phyloP scores from a whole-genome alignment of 2,888 invertebrate species.

The Steromphala cineraria region DNA sequence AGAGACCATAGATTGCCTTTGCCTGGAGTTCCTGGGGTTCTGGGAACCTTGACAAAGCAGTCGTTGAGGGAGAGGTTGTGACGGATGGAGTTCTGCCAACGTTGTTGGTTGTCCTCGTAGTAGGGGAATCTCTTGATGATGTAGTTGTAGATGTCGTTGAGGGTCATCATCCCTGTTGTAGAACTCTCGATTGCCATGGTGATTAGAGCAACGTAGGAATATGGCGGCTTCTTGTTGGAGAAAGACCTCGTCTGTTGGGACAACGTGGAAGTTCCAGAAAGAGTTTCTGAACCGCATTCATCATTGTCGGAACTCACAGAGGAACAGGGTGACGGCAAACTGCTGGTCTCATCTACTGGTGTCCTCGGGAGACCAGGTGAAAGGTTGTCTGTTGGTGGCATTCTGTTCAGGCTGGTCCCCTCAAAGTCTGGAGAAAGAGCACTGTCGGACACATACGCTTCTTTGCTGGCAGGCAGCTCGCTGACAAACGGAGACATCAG shows the following conservation, averaged over 20 bases:
- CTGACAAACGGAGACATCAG: no score
- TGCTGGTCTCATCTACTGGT: background rate
- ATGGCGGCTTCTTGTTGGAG: conserved; percentile 96
- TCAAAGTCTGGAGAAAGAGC: no score
- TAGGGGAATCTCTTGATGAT: conserved; percentile 93
- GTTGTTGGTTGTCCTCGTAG: conserved; percentile 87
- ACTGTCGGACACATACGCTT: no score
- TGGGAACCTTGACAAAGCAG: conserved; percentile 92
- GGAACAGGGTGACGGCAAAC: background rate
- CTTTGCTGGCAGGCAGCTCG: no score
- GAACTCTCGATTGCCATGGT: conserved; percentile 99
- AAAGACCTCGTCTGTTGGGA: conserved; percentile 71
- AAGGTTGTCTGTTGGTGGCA: no score
- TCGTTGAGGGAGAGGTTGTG: conserved; percentile 97
- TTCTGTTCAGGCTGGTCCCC: no score
- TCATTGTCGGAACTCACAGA: conserved; percentile 27
- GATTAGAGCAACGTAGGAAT: conserved; percentile 98
- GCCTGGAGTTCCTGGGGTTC: conserved; percentile 72
- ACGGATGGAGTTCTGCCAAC: conserved; percentile 81
- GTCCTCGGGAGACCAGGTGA: no score
- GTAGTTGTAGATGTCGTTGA: conserved; percentile 89
- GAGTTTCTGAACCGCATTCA: conserved; percentile 19
- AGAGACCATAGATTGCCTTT: conserved; percentile 75
- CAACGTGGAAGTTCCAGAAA: conserved; percentile 62
- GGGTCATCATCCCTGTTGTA: conserved; percentile 95